Evolutionary conservation across 2,888 invertebrate species (phyloP).

Genomic region (Arrhopalites spinosus): DNA sequence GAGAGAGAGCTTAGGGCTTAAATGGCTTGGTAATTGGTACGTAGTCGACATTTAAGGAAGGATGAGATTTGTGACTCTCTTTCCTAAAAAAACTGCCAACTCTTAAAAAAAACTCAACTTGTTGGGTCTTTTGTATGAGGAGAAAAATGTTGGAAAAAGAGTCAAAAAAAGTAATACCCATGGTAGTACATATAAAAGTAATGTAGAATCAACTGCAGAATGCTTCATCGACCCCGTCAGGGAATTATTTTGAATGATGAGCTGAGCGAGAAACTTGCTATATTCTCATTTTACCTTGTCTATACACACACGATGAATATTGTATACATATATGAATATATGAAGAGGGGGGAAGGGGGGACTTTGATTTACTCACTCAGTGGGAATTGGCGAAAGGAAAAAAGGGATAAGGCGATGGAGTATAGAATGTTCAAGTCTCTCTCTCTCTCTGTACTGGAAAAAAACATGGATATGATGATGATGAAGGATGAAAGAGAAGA

Average conservation of each 20-base stretch:
- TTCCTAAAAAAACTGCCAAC: no score
- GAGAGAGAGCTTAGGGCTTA: no score
- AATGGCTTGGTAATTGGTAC: no score
- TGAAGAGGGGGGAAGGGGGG: not conserved
- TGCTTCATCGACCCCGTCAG: constrained; percentile 4
- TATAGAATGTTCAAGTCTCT: no score
- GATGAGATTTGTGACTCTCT: not conserved
- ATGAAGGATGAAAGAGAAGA: constrained; percentile 2
- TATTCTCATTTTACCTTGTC: constrained; percentile 3
- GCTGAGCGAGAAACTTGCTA: constrained; percentile 28
- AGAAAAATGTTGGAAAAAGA: not conserved
- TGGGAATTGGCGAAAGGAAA: constrained; percentile 25
- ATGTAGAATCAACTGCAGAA: not conserved
- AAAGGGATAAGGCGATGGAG: constrained; percentile 23
- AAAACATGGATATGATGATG: constrained; percentile 19
- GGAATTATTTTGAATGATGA: constrained; percentile 34
- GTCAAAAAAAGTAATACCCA: not conserved
- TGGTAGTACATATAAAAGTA: not conserved
- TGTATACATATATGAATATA: not conserved
- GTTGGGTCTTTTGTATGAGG: no score
- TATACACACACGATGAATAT: not conserved
- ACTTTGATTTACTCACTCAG: constrained; percentile 21
- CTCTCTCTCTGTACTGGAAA: no score
- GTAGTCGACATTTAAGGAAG: not conserved
- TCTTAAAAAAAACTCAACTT: no score